Conservation (phyloP, 2,113 vertebrate species). For the Acrocephalus arundinaceus region DNA sequence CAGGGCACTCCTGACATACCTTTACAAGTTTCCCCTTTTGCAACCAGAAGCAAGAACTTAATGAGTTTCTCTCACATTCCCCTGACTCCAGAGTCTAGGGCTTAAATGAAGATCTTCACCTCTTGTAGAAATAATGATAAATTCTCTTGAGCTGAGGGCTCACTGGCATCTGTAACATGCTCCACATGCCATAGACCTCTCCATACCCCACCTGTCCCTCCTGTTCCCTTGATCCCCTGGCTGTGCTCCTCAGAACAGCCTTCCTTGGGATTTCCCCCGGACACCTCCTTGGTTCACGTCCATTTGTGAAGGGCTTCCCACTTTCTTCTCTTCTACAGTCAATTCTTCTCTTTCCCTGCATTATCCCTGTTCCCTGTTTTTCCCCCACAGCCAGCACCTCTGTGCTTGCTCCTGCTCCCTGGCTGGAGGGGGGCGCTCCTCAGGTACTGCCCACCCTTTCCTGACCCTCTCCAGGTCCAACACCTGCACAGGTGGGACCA, state of each 20-base stretch:
- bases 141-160: not conserved
- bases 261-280: not conserved
- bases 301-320: not conserved
- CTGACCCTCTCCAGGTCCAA: not conserved
- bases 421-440: not conserved
- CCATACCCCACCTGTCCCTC: not conserved
- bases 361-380: not conserved
- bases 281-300: not conserved
- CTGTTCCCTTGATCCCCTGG: too few species aligned
- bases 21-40: not conserved
- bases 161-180: not conserved
- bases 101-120: not conserved
- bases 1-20: not conserved
- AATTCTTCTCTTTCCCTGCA: not conserved
- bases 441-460: not conserved
- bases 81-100: not conserved
- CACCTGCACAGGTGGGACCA: not conserved
- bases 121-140: not conserved
- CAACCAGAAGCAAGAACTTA: not conserved
- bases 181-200: not conserved
- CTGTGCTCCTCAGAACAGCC: not conserved
- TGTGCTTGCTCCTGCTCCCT: not conserved
- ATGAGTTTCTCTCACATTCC: not conserved
- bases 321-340: not conserved
- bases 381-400: not conserved